Conservation (phyloP, 2,113 vertebrate species). For the Oncorhynchus gorbuscha region DNA sequence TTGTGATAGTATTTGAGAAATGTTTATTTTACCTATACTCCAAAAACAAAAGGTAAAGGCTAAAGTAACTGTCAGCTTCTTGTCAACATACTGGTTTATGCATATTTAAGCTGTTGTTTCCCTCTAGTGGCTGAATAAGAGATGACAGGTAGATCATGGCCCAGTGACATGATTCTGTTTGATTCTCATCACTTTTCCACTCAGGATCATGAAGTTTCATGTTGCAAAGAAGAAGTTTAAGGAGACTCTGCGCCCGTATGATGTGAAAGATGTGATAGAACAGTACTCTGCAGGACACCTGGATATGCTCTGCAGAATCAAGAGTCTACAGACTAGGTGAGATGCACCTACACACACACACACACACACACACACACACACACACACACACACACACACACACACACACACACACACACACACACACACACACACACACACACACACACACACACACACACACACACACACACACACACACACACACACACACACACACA, state of each 20-base stretch:
- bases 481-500: no score
- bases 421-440: no score
- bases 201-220: slow-evolving; percentile 98
- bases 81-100: background rate
- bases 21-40: slow-evolving; percentile 29
- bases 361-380: background rate
- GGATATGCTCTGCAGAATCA: slow-evolving; percentile 98
- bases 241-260: slow-evolving; percentile 94
- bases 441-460: background rate
- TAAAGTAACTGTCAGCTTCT: no score
- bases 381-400: background rate
- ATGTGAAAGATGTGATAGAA: slow-evolving; percentile 98
- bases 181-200: background rate
- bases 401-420: no score
- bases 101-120: slow-evolving; percentile 23
- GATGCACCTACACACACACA: slow-evolving; percentile 9
- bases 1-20: slow-evolving; percentile 24
- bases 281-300: slow-evolving; percentile 98
- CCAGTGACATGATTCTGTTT: background rate
- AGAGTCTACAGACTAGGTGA: slow-evolving; percentile 96
- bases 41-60: background rate
- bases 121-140: slow-evolving; percentile 54
- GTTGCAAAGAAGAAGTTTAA: slow-evolving; percentile 98
- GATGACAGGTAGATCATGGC: background rate
- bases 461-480: background rate